Conservation (phyloP, 2,888 invertebrate genomes). For the Sinhomidia bicolor region DNA sequence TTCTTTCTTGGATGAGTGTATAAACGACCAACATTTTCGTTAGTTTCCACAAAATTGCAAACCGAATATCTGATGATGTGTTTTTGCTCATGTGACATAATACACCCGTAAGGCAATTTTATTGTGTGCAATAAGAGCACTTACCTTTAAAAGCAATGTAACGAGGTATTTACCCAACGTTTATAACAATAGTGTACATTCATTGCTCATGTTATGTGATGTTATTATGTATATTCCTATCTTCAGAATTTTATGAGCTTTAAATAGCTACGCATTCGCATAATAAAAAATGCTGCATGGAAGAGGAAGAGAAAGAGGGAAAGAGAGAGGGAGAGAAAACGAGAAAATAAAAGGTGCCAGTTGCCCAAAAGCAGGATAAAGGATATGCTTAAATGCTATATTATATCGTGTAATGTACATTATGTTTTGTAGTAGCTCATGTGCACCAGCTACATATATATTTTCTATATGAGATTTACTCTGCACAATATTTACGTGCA, state of each 20-base stretch:
- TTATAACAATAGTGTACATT: too few relatives aligned
- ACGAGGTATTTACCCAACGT: neutral
- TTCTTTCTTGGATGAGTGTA: neutral
- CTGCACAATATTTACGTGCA: neutral
- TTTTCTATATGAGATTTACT: neutral
- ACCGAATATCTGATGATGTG: neutral
- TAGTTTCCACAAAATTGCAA: constrained; percentile 6
- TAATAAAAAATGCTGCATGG: constrained; percentile 4
- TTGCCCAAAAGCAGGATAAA: neutral
- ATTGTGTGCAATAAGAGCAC: neutral
- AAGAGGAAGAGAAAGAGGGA: neutral
- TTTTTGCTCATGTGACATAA: neutral
- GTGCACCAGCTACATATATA: too few relatives aligned
- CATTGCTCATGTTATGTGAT: too few relatives aligned
- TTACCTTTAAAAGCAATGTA: neutral
- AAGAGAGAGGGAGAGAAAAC: too few relatives aligned
- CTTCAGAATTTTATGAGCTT: constrained; percentile 26
- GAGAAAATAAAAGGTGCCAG: constrained; percentile 24
- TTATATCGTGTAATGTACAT: neutral
- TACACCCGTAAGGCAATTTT: neutral
- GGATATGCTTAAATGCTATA: neutral
- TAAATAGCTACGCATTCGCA: neutral
- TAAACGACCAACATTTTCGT: neutral
- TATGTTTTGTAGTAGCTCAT: neutral
- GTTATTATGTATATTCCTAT: too few relatives aligned